These are phyloP conservation scores for Flexamia atlantica DNA, from an alignment of 2,888 invertebrate genomes.

Conservation along the genomic window DNA sequence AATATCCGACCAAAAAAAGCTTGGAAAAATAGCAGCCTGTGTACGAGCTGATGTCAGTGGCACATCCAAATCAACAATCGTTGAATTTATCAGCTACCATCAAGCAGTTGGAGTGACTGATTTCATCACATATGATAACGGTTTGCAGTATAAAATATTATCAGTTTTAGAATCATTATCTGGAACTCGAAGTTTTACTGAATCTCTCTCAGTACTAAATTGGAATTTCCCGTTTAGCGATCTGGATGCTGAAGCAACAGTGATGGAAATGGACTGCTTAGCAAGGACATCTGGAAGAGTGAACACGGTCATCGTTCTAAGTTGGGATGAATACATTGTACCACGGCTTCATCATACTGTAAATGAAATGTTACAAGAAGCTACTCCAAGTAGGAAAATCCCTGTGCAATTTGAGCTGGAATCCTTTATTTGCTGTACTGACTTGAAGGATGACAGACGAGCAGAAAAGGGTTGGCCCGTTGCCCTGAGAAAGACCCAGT, in stretches of 20 bases:
- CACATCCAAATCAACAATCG: conserved; percentile 78
- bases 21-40: conserved; percentile 80
- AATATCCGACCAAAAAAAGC: conserved; percentile 67
- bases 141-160: conserved; percentile 75
- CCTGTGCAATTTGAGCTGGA: conserved; percentile 72
- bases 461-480: conserved; percentile 70
- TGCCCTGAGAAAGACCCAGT: conserved; percentile 71
- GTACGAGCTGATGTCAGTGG: conserved; percentile 79
- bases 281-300: conserved; percentile 79
- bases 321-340: conserved; percentile 83
- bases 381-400: conserved; percentile 74
- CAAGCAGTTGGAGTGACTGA: conserved; percentile 81
- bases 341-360: conserved; percentile 78
- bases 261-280: conserved; percentile 82
- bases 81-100: conserved; percentile 83
- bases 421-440: conserved; percentile 71
- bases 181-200: conserved; percentile 73
- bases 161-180: conserved; percentile 74
- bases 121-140: conserved; percentile 82
- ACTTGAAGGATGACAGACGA: conserved; percentile 72
- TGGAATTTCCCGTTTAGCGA: conserved; percentile 83
- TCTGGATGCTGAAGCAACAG: conserved; percentile 74
- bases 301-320: conserved; percentile 75
- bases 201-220: conserved; percentile 79
- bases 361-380: conserved; percentile 76